These are phyloP conservation scores for Garrulus glandarius DNA, from an alignment of 2,797 vertebrate species.

Conservation along the genomic window DNA sequence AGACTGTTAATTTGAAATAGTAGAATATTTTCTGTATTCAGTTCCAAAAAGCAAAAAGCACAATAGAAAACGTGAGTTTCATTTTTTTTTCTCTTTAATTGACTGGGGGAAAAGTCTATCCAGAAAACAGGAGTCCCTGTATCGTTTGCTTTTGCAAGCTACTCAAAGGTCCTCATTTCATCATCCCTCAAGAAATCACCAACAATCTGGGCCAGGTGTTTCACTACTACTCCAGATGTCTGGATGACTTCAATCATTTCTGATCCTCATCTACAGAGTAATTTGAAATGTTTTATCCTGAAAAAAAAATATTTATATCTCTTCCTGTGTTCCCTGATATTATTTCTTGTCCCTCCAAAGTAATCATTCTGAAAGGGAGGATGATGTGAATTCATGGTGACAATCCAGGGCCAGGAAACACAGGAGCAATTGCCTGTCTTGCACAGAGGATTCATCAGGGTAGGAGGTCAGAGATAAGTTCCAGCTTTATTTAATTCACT, in stretches of 20 bases:
- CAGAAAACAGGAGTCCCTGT: not conserved
- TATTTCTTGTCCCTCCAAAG: not conserved
- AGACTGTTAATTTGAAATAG: not conserved
- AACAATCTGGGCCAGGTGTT: not conserved
- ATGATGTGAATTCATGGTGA: not conserved
- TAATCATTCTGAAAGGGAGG: not conserved
- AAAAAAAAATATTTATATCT: not conserved
- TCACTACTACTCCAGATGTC: not conserved
- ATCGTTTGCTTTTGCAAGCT: not conserved
- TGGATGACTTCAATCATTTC: not conserved
- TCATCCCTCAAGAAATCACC: not conserved
- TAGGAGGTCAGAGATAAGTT: not conserved
- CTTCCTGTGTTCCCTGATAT: not conserved
- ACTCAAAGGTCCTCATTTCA: not conserved
- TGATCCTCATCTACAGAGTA: not conserved
- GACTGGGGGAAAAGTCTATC: rapidly evolving
- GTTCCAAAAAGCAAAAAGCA: not conserved
- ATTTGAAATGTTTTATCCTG: not conserved
- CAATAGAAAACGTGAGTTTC: not conserved
- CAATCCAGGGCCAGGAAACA: not conserved
- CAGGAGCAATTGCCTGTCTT: not conserved
- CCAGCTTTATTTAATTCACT: not conserved
- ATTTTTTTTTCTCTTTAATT: not conserved
- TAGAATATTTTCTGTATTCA: not conserved
- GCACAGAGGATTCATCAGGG: not conserved